phyloP scores from a whole-genome alignment of 2,888 invertebrate genomes.

The Seira sanloemensis region DNA sequence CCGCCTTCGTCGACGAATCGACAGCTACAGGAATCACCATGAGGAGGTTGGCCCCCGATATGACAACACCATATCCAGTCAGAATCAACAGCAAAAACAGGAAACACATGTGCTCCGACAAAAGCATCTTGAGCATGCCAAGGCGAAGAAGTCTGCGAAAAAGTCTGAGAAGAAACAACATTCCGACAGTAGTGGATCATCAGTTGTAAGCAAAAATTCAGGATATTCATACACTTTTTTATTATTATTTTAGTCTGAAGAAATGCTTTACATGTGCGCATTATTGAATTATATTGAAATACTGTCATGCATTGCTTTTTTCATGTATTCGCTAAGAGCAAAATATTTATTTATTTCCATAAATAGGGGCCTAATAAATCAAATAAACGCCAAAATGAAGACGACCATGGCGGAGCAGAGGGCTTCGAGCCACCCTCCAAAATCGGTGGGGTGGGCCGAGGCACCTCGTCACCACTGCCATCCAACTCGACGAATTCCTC shows the following conservation, averaged over 20 bases:
- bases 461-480: constrained; percentile 73
- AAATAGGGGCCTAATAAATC: constrained; percentile 83
- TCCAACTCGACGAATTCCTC: constrained; percentile 59
- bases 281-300: too few relatives aligned
- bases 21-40: constrained; percentile 90
- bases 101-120: constrained; percentile 92
- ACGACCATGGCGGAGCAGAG: constrained; percentile 74
- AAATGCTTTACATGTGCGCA: too few relatives aligned
- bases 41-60: constrained; percentile 90
- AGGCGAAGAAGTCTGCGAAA: constrained; percentile 89
- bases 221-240: not conserved
- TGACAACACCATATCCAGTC: constrained; percentile 90
- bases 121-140: constrained; percentile 92
- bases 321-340: too few relatives aligned
- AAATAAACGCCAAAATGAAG: constrained; percentile 84
- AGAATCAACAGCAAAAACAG: constrained; percentile 93
- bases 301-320: too few relatives aligned
- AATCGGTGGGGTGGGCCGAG: constrained; percentile 61
- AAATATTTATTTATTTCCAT: too few relatives aligned
- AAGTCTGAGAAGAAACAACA: constrained; percentile 81
- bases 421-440: constrained; percentile 75
- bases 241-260: too few relatives aligned
- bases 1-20: constrained; percentile 88
- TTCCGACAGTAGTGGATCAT: constrained; percentile 50
- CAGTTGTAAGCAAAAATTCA: constrained; percentile 44